These are phyloP conservation scores for Periplaneta americana DNA, from an alignment of 1,140 invertebrate species.

Conservation along the genomic window DNA sequence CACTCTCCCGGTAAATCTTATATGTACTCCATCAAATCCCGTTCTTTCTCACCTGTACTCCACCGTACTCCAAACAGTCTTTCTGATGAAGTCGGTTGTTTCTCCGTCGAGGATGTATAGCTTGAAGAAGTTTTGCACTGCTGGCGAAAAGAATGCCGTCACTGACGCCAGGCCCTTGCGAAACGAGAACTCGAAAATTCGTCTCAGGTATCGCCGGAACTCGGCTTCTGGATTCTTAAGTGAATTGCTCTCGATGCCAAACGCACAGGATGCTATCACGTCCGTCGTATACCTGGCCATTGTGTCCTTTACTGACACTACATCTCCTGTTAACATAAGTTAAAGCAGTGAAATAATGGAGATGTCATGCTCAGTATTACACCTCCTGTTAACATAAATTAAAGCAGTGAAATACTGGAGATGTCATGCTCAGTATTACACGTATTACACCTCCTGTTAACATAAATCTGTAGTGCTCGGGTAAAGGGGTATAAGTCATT, in stretches of 20 bases:
- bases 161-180: not conserved
- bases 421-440: too few relatives aligned
- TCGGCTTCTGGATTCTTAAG: not conserved
- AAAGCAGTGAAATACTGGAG: too few relatives aligned
- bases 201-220: slow-evolving; percentile 4
- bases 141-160: not conserved
- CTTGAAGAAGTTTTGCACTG: not conserved
- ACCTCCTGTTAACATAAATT: too few relatives aligned
- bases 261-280: not conserved
- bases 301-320: not conserved
- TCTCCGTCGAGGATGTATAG: not conserved
- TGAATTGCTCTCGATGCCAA: not conserved
- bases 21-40: too few relatives aligned
- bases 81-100: not conserved
- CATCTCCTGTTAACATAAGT: too few relatives aligned
- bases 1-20: too few relatives aligned
- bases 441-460: too few relatives aligned
- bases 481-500: too few relatives aligned
- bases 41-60: too few relatives aligned
- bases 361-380: too few relatives aligned
- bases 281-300: not conserved
- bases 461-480: too few relatives aligned
- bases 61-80: not conserved
- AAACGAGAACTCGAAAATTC: slow-evolving; percentile 30
- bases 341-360: too few relatives aligned